phyloP scores from a whole-genome alignment of 2,113 vertebrate species.

The Triplophysa dalaica region DNA sequence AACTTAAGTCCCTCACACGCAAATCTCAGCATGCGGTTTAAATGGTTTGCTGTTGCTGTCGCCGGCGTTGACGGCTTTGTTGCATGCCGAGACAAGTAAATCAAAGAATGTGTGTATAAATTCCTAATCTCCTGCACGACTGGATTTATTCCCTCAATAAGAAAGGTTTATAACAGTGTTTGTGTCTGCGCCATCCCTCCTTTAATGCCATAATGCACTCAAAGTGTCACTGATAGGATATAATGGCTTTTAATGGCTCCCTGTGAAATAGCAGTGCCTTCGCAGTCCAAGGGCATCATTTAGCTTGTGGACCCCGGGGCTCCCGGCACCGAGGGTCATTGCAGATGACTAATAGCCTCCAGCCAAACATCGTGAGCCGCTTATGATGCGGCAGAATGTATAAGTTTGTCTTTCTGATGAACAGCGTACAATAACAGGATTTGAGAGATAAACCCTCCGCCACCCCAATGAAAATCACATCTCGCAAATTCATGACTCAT shows the following conservation, averaged over 20 bases:
- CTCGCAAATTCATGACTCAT: constrained; percentile 50
- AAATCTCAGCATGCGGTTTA: not conserved
- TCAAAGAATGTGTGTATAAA: constrained; percentile 26
- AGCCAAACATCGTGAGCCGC: constrained; percentile 34
- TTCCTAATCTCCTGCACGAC: constrained; percentile 13
- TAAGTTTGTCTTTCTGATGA: constrained; percentile 45
- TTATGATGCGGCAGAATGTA: constrained; percentile 44
- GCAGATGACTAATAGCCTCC: constrained; percentile 48
- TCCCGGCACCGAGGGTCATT: constrained; percentile 13
- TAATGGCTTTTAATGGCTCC: constrained; percentile 49
- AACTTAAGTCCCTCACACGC: too few relatives aligned
- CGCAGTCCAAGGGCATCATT: constrained; percentile 48
- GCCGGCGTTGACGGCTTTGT: not conserved
- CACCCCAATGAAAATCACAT: constrained; percentile 37
- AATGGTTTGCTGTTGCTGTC: not conserved
- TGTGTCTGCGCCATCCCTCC: constrained; percentile 18
- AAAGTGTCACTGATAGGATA: constrained; percentile 41
- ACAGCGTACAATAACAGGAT: constrained; percentile 37
- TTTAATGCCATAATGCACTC: constrained; percentile 44
- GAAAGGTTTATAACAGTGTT: constrained; percentile 35
- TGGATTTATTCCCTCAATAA: constrained; percentile 32
- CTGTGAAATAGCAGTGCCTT: constrained; percentile 43
- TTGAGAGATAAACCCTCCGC: constrained; percentile 42
- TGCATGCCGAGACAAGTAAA: constrained; percentile 21
- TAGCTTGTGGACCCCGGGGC: constrained; percentile 33